Conservation (phyloP, 2,797 vertebrate genomes). For the Galaxias olidus region DNA sequence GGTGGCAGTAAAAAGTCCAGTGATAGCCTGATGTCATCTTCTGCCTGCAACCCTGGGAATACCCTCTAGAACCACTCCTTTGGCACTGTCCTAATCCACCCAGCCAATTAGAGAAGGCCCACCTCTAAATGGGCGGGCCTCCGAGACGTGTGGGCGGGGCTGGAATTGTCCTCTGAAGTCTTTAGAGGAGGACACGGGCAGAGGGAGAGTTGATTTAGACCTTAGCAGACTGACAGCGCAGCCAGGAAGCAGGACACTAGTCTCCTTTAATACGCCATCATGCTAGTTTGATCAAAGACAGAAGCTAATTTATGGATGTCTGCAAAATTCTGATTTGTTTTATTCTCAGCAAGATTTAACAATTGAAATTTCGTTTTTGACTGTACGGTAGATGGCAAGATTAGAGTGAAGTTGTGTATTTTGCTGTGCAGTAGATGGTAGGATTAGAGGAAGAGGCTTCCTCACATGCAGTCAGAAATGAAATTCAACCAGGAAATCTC, state of each 20-base stretch:
- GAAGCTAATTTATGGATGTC: slow-evolving; percentile 20
- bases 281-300: background rate
- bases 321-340: background rate
- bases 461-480: slow-evolving; percentile 71
- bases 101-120: slow-evolving; percentile 28
- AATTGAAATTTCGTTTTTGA: background rate
- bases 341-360: background rate
- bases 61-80: slow-evolving; percentile 8
- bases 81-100: slow-evolving; percentile 24
- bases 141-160: slow-evolving; percentile 48
- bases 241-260: background rate
- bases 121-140: slow-evolving; percentile 31
- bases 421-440: background rate
- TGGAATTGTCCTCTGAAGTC: slow-evolving; percentile 36
- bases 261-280: background rate
- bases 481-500: slow-evolving; percentile 70
- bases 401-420: slow-evolving; percentile 30
- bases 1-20: background rate
- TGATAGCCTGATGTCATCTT: too few relatives aligned
- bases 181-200: slow-evolving; percentile 49
- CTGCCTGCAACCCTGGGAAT: slow-evolving; percentile 7
- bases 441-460: background rate
- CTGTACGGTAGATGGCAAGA: slow-evolving; percentile 23
- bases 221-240: slow-evolving; percentile 21
- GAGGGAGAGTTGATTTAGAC: slow-evolving; percentile 49